A percentile compares a stretch with the other conserved stretches of the same genome.
phyloP scores from a whole-genome alignment of 2,797 vertebrate species.

The Gymnopithys bicolor region DNA sequence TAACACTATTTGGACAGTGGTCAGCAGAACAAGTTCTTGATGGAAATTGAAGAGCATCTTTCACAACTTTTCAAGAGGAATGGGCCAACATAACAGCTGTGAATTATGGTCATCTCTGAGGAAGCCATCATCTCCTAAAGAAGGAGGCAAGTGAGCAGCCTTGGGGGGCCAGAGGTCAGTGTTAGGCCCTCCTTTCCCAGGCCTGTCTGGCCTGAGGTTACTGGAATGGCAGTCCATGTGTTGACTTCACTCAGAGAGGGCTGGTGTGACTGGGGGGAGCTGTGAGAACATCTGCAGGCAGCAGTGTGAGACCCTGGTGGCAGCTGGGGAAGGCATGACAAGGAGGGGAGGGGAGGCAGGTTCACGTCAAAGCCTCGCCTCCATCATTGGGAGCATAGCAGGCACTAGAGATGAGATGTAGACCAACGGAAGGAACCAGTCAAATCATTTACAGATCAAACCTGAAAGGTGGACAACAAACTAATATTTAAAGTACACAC shows the following conservation, averaged over 20 bases:
- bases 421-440: neutral
- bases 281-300: neutral
- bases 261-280: neutral
- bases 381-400: neutral
- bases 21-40: neutral
- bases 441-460: neutral
- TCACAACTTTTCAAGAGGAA: neutral
- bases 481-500: neutral
- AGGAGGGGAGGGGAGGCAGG: neutral
- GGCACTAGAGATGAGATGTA: neutral
- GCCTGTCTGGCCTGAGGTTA: accelerated
- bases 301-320: neutral
- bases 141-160: neutral
- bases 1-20: neutral
- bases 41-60: neutral
- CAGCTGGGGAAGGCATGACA: neutral
- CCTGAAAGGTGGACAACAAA: neutral
- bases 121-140: neutral
- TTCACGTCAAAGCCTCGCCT: slow-evolving; percentile 48
- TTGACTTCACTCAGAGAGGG: slow-evolving; percentile 46
- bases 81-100: slow-evolving; percentile 1
- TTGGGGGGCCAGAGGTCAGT: neutral
- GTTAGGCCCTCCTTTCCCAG: neutral
- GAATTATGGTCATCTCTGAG: slow-evolving; percentile 31
- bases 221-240: neutral